Evolutionary conservation across 92 coral and sea anemone species (phyloP).

Genomic region (Zoanthus gigantus): DNA sequence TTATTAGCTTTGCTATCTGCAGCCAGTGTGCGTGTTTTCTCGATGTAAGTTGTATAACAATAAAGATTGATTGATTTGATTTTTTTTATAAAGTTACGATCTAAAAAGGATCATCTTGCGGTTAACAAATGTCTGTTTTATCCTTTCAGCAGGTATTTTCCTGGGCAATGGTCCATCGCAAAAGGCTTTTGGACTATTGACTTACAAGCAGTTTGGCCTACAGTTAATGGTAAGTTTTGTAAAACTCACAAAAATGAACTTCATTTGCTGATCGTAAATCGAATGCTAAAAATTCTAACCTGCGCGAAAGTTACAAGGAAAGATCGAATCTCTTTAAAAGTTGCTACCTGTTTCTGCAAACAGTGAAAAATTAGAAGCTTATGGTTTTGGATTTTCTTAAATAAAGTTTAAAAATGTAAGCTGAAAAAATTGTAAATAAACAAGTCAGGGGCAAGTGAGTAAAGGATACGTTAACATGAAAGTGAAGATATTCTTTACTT

Average conservation of each 20-base stretch:
- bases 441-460: constrained; percentile 22
- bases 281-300: constrained; percentile 7
- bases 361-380: constrained; percentile 19
- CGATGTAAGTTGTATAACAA: too few relatives aligned
- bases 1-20: too few relatives aligned
- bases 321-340: constrained; percentile 13
- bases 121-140: too few relatives aligned
- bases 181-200: too few relatives aligned
- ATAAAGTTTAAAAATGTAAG: constrained; percentile 16
- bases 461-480: background rate
- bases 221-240: constrained; percentile 13
- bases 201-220: too few relatives aligned
- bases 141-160: too few relatives aligned
- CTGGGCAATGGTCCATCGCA: too few relatives aligned
- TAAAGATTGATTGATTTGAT: too few relatives aligned
- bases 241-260: constrained; percentile 17
- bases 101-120: too few relatives aligned
- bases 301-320: constrained; percentile 18
- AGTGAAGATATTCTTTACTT: too few relatives aligned
- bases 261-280: constrained; percentile 11
- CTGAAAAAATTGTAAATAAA: constrained; percentile 14
- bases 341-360: constrained; percentile 20
- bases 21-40: too few relatives aligned
- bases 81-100: too few relatives aligned
- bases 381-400: constrained; percentile 8